Percentiles rank a stretch among this genome's conserved stretches.
Conservation (phyloP, 2,113 vertebrate genomes). For the Macrotus californicus region DNA sequence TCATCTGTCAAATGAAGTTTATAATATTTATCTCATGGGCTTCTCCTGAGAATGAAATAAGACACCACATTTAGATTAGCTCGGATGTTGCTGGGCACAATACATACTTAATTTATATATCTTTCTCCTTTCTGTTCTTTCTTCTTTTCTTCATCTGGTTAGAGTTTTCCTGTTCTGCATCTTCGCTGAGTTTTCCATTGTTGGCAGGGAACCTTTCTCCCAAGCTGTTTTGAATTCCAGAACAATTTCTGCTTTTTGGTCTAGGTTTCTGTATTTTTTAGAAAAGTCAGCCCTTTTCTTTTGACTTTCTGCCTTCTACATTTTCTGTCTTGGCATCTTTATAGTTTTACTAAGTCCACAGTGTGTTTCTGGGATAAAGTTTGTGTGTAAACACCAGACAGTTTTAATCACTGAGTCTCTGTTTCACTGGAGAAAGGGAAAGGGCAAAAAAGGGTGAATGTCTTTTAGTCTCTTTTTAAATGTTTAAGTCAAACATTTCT, state of each 20-base stretch:
- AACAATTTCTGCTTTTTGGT: conserved; percentile 54
- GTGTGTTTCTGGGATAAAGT: conserved; percentile 44
- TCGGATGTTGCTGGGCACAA: background rate
- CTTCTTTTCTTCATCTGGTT: background rate
- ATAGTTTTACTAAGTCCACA: background rate
- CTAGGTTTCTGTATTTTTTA: conserved; percentile 52
- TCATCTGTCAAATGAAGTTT: background rate
- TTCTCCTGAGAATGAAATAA: background rate
- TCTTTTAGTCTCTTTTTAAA: background rate
- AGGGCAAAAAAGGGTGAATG: background rate
- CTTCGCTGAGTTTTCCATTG: conserved; percentile 17
- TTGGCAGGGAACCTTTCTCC: conserved; percentile 48
- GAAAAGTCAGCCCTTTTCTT: conserved; percentile 68
- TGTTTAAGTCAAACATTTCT: background rate
- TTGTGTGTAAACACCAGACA: conserved; percentile 44
- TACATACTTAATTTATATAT: fast-evolving
- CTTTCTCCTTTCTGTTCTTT: background rate
- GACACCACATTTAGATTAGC: too few relatives aligned
- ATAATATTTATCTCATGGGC: background rate
- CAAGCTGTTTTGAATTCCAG: conserved; percentile 68
- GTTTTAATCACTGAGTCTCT: background rate
- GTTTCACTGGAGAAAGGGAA: background rate
- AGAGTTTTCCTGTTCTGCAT: background rate
- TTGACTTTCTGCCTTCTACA: conserved; percentile 34
- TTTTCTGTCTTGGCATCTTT: conserved; percentile 54